phyloP scores from a whole-genome alignment of 2,888 invertebrate genomes.

The Drosophila vallismaia region DNA sequence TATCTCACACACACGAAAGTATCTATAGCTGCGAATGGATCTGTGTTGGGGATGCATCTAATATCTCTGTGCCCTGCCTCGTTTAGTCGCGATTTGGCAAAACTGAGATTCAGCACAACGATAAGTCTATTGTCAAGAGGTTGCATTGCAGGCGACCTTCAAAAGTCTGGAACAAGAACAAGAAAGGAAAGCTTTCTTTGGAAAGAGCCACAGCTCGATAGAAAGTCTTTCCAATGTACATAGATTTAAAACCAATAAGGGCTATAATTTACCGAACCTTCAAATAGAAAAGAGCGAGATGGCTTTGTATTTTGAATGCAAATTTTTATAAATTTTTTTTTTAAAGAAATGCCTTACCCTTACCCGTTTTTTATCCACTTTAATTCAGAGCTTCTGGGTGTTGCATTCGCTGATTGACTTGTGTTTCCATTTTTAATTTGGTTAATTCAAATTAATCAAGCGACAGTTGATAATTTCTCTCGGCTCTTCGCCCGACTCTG shows the following conservation, averaged over 20 bases:
- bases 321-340: too few relatives aligned
- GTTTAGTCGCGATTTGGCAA: constrained; percentile 61
- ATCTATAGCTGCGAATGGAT: constrained; percentile 2
- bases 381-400: constrained; percentile 55
- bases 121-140: constrained; percentile 67
- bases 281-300: too few relatives aligned
- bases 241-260: too few relatives aligned
- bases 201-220: too few relatives aligned
- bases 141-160: constrained; percentile 23
- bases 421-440: constrained; percentile 82
- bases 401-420: constrained; percentile 78
- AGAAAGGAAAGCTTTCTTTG: too few relatives aligned
- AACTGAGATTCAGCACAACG: constrained; percentile 61
- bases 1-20: constrained; percentile 41
- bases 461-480: constrained; percentile 76
- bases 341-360: neutral
- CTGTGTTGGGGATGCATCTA: constrained; percentile 7
- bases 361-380: neutral
- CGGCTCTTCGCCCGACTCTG: neutral
- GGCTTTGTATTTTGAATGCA: too few relatives aligned
- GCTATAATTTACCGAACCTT: too few relatives aligned
- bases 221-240: too few relatives aligned
- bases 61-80: constrained; percentile 39
- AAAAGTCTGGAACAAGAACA: neutral
- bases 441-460: constrained; percentile 84